A percentile compares a stretch with the other conserved stretches of the same genome.
These are phyloP conservation scores for Amphipoea lucens DNA, from an alignment of 2,888 invertebrate species.

Conservation along the genomic window DNA sequence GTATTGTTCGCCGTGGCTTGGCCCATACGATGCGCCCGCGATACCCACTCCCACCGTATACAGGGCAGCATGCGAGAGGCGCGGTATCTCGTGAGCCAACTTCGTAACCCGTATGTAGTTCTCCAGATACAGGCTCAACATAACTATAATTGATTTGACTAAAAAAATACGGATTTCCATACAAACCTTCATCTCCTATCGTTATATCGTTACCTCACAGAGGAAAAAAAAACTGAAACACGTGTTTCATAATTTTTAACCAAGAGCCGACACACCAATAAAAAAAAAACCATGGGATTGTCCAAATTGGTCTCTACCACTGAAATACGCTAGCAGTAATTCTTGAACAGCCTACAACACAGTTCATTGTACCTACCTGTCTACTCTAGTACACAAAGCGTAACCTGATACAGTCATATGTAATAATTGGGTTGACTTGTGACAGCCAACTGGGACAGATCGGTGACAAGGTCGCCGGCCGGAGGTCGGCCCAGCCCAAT, in stretches of 20 bases:
- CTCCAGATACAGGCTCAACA: not conserved
- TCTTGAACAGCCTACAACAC: conserved; percentile 14
- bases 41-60: not conserved
- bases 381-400: conserved; percentile 29
- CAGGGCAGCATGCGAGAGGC: no score
- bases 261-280: not conserved
- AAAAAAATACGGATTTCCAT: not conserved
- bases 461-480: conserved; percentile 66
- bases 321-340: not conserved
- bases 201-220: not conserved
- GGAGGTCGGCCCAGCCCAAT: conserved; percentile 75
- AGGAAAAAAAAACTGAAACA: no score
- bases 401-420: conserved; percentile 35
- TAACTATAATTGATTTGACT: not conserved
- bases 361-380: conserved; percentile 43
- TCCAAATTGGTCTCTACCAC: not conserved
- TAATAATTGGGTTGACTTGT: conserved; percentile 59
- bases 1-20: not conserved
- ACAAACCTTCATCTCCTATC: not conserved
- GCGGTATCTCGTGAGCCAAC: no score
- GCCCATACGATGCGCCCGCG: not conserved
- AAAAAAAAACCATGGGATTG: not conserved
- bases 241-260: not conserved
- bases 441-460: conserved; percentile 53
- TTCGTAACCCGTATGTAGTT: no score